These are phyloP conservation scores for Anadara kagoshimensis DNA, from an alignment of 1,140 invertebrate species.

Conservation along the genomic window DNA sequence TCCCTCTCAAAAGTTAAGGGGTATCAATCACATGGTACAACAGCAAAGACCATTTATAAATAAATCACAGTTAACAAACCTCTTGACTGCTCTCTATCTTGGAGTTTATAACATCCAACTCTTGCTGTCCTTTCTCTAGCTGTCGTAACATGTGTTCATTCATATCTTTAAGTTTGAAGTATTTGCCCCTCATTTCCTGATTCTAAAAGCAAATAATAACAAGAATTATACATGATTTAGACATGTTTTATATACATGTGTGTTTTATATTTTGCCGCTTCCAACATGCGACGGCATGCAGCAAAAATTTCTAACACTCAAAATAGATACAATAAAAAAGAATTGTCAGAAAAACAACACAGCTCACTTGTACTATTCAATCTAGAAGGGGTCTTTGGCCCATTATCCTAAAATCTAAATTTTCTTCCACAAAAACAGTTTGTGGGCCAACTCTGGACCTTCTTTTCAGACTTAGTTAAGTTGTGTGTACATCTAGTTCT, in stretches of 20 bases:
- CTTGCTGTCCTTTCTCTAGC: constrained; percentile 79
- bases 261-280: not conserved
- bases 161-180: constrained; percentile 75
- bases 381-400: no score
- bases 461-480: no score
- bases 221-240: not conserved
- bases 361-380: no score
- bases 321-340: no score
- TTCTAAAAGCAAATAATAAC: constrained; percentile 57
- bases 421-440: no score
- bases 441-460: no score
- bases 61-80: constrained; percentile 37
- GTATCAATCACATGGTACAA: no score
- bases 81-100: constrained; percentile 82
- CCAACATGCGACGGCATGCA: not conserved
- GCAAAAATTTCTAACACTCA: not conserved
- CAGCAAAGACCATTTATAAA: not conserved
- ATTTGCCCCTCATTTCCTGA: constrained; percentile 75
- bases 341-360: no score
- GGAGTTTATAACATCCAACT: constrained; percentile 79
- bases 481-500: no score
- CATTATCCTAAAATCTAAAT: no score
- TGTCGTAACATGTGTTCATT: constrained; percentile 78
- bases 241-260: no score
- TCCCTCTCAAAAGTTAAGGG: no score